Conservation (phyloP, 2,797 vertebrate genomes). For the Furcifer pardalis region DNA sequence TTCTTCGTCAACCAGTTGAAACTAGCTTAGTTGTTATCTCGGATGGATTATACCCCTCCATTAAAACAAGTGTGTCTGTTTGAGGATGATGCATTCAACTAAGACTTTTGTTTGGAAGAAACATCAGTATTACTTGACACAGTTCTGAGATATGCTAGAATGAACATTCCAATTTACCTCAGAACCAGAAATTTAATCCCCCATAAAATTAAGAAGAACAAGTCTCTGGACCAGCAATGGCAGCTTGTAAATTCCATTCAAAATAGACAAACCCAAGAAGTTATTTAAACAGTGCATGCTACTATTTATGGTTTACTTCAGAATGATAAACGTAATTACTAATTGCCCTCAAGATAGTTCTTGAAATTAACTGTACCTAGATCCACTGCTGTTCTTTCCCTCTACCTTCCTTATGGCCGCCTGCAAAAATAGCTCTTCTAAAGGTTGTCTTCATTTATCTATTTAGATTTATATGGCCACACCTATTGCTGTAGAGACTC, state of each 20-base stretch:
- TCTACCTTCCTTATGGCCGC: neutral
- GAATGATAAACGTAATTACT: constrained; percentile 1
- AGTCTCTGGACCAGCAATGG: neutral
- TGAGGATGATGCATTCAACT: neutral
- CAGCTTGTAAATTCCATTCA: neutral
- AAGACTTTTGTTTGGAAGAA: neutral
- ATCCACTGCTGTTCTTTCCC: neutral
- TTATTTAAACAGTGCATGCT: neutral
- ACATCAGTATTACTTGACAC: too few relatives aligned
- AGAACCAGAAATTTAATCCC: neutral
- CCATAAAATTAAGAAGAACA: neutral
- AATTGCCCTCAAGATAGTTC: neutral
- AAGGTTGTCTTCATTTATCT: neutral
- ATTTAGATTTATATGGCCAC: too few relatives aligned
- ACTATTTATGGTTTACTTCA: neutral
- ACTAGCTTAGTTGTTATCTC: neutral
- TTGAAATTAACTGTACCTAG: neutral
- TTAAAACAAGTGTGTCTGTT: neutral
- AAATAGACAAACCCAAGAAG: neutral
- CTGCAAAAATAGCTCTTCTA: constrained; percentile 2
- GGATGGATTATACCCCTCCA: neutral
- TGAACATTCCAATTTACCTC: neutral
- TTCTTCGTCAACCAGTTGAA: neutral
- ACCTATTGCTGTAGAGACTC: too few relatives aligned
- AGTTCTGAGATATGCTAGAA: neutral